These are phyloP conservation scores for Pangasius larnaudii DNA, from an alignment of 2,797 vertebrate species.

Conservation along the genomic window DNA sequence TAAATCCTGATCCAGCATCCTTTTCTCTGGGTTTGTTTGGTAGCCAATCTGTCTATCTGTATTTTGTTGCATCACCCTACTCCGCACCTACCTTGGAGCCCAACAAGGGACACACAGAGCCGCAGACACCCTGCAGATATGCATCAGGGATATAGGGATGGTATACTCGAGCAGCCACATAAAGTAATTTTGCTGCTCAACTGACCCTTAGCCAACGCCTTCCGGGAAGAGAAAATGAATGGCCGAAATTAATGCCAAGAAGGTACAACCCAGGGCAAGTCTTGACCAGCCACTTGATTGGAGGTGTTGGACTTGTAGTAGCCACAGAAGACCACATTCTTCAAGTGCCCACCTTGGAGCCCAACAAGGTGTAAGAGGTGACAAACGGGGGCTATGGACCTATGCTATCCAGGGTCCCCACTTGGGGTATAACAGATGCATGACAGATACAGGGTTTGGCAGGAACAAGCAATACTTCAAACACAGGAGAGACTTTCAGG, in stretches of 20 bases:
- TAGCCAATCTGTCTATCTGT: too few relatives aligned
- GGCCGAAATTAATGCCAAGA: background rate
- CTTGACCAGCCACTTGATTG: too few relatives aligned
- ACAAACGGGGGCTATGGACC: background rate
- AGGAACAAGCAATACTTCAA: too few relatives aligned
- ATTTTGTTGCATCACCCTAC: slow-evolving; percentile 16
- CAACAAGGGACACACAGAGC: slow-evolving; percentile 6
- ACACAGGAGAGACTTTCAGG: too few relatives aligned
- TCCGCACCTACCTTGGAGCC: slow-evolving; percentile 21
- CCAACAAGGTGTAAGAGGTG: background rate
- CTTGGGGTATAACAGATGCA: too few relatives aligned
- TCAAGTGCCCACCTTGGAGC: background rate
- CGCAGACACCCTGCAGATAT: background rate
- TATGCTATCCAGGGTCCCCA: background rate
- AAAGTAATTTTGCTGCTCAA: background rate
- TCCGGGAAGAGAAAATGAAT: too few relatives aligned
- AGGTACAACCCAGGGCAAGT: background rate
- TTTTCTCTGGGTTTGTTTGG: too few relatives aligned
- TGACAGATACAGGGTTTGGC: too few relatives aligned
- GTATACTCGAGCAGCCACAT: slow-evolving; percentile 6
- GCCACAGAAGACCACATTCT: background rate
- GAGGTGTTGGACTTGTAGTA: background rate
- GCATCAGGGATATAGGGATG: background rate
- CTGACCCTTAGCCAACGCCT: slow-evolving; percentile 14
- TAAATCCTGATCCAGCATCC: too few relatives aligned